Percentiles rank a stretch among this genome's conserved stretches.
Evolutionary conservation across 2,888 invertebrate species (phyloP).

Genomic region (Epirrhoe tristata): DNA sequence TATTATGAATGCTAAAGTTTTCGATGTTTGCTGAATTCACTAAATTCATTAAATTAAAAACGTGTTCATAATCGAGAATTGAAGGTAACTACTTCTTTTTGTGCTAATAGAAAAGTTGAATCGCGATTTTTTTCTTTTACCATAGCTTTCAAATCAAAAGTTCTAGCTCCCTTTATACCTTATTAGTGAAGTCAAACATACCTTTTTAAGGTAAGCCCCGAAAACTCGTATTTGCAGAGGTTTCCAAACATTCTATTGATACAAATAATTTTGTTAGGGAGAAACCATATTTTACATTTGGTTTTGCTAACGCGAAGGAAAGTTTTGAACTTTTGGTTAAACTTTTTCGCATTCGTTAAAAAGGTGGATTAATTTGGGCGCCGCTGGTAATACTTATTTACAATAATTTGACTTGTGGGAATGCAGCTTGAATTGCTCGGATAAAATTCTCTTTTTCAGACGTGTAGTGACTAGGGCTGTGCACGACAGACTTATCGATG

Average conservation of each 20-base stretch:
- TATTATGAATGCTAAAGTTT: slow-evolving; percentile 3
- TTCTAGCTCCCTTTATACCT: slow-evolving; percentile 62
- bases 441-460: slow-evolving; percentile 74
- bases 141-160: slow-evolving; percentile 62
- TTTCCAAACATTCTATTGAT: slow-evolving; percentile 80
- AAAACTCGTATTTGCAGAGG: slow-evolving; percentile 74
- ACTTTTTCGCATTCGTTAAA: slow-evolving; percentile 81
- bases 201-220: slow-evolving; percentile 74
- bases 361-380: slow-evolving; percentile 80
- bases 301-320: slow-evolving; percentile 63
- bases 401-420: slow-evolving; percentile 82
- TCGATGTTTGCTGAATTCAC: background rate
- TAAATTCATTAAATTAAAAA: background rate
- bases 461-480: slow-evolving; percentile 57
- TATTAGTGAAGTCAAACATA: slow-evolving; percentile 83
- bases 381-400: slow-evolving; percentile 81
- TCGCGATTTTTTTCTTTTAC: slow-evolving; percentile 20
- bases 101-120: background rate
- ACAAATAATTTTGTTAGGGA: slow-evolving; percentile 75
- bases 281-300: slow-evolving; percentile 76
- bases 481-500: slow-evolving; percentile 17
- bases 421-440: slow-evolving; percentile 73
- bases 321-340: slow-evolving; percentile 62
- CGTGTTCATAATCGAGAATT: background rate
- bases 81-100: background rate